Base-by-base conservation (phyloP, 2,888 invertebrate species). In the Heliconius cydno region DNA sequence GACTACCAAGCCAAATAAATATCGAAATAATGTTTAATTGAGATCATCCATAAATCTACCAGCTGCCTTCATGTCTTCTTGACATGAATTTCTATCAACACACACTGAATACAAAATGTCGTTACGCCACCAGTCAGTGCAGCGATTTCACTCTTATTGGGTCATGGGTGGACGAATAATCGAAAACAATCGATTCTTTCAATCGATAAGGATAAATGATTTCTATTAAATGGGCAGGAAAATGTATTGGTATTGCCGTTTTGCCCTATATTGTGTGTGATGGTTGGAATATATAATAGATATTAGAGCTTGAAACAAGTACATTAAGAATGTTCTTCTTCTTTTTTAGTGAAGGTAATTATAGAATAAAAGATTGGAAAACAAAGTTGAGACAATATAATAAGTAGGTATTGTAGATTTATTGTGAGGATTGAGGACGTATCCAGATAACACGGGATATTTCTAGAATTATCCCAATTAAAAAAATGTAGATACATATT, bases 71-170 rank as follows among this genome's bases (percentile, higher is more conserved):
- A 86, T 88, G 89, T 91, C 92, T 92, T 91, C 95, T 94, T 95
- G 94, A 95, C 95, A 95, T 94, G 94, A 93, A 94, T 94, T 94
- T 93, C 94, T 91, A 94, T 89, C 90, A 86, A 86, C 88, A 87
- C 90, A 88, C 85, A 87, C 89, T 91, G 95, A 94, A 95, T 95
- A 95, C 94, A 90, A 94, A 95, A 89, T 84, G 87, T 84, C 83
- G 89, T 95, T 94, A 91, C 94, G 89, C 91, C 94, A 94, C 86
- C 86, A 86, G 84, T 85, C 86, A 86, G 84, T 85, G 85, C 82
- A 84, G 85, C 90, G 91, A 94, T 95, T 95, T 94, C 94, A 94
- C 94, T 82, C 87, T 89, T 94, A 94, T 92, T 94, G 93, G 94
- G 94, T 94, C 94, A 94, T 90, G 94, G 94, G 87, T 91, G 91